These are phyloP conservation scores for Cydia fagiglandana DNA, from an alignment of 1,140 invertebrate genomes.

Conservation along the genomic window DNA sequence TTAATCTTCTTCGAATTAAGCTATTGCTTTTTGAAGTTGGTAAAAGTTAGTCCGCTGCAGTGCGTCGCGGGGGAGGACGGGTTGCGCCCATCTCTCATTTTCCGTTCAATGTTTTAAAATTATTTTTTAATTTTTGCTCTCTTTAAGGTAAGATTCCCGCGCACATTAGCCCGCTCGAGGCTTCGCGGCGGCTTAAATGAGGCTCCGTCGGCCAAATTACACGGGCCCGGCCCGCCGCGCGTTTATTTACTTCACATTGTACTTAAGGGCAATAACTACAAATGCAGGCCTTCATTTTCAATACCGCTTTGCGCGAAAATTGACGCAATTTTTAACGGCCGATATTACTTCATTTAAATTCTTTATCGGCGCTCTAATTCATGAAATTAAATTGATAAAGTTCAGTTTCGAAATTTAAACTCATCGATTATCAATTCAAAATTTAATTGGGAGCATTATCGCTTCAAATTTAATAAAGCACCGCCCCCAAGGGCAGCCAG, in stretches of 20 bases:
- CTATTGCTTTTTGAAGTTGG: background rate
- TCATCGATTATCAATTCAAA: conserved; percentile 28
- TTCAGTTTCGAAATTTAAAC: background rate
- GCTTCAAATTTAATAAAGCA: conserved; percentile 30
- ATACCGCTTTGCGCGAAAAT: conserved; percentile 56
- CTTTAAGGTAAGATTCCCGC: conserved; percentile 60
- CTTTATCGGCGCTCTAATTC: conserved; percentile 19
- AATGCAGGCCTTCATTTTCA: conserved; percentile 62
- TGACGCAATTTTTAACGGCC: conserved; percentile 39
- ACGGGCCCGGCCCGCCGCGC: conserved; percentile 63
- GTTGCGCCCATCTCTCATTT: conserved; percentile 65
- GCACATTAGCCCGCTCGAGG: conserved; percentile 62
- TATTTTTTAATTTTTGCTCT: conserved; percentile 70
- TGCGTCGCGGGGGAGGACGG: conserved; percentile 53
- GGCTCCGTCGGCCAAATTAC: conserved; percentile 74
- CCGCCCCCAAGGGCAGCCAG: conserved; percentile 16
- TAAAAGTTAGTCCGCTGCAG: background rate
- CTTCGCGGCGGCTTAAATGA: conserved; percentile 68
- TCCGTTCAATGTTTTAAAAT: conserved; percentile 69
- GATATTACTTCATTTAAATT: conserved; percentile 17
- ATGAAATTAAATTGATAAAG: conserved; percentile 19
- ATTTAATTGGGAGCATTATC: conserved; percentile 30
- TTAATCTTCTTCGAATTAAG: background rate
- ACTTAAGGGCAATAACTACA: conserved; percentile 76
- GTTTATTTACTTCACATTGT: conserved; percentile 76